A percentile compares a stretch with the other conserved stretches of the same genome.
These are phyloP conservation scores for Cyprinella venusta DNA, from an alignment of 2,797 vertebrate species.

Conservation along the genomic window DNA sequence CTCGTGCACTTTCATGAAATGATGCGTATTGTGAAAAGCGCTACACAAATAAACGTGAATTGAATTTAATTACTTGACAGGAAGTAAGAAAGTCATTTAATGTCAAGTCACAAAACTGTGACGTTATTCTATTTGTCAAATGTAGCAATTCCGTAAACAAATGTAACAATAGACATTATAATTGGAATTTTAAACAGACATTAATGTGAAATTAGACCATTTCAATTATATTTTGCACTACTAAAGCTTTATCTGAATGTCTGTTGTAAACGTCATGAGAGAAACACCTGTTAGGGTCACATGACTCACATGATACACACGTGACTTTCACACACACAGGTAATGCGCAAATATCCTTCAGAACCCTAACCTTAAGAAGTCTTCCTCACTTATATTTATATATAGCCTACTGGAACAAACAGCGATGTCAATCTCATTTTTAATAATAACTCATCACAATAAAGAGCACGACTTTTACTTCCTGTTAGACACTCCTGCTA, in stretches of 20 bases:
- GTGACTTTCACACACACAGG: background rate
- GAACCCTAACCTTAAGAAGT: background rate
- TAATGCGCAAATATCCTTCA: background rate
- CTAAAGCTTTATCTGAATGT: background rate
- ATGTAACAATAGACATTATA: background rate
- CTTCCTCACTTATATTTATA: background rate
- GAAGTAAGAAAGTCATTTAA: no score
- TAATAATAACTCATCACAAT: background rate
- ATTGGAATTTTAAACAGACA: background rate
- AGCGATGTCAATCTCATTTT: background rate
- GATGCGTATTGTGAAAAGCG: no score
- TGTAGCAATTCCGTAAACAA: background rate
- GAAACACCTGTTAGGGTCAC: constrained; percentile 4
- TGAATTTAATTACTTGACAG: no score
- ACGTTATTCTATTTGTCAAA: background rate
- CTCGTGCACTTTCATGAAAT: no score
- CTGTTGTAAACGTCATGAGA: background rate
- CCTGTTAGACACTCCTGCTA: background rate
- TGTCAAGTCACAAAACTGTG: background rate
- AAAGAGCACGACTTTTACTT: background rate
- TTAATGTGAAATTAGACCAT: background rate
- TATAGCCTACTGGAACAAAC: background rate
- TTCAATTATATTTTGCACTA: background rate
- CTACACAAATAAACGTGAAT: no score
- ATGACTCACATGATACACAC: background rate